Base-by-base conservation (phyloP, 2,797 vertebrate species). In the Epinephelus awoara region DNA sequence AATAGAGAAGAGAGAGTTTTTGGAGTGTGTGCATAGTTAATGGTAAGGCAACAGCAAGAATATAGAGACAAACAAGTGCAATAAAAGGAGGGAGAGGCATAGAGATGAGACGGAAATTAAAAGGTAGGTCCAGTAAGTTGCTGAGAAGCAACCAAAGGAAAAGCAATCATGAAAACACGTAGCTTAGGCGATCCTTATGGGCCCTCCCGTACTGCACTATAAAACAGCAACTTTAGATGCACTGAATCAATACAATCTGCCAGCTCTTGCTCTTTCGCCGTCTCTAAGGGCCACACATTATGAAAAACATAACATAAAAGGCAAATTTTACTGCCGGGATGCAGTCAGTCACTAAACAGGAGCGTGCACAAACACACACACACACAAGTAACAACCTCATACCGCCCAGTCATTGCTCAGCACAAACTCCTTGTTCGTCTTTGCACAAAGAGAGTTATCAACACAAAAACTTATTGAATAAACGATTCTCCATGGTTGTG, bases 221-320 rank as follows among this genome's bases (percentile, higher is more conserved):
- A 87, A 90, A 93, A 90, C 80, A 82, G 72, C 83, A 81, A 84
- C 85, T 92, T 90, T 85, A 88, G 90, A 93, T 87, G 87, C 79
- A 88, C 88, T 86, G 85, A 94, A 95, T 96, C 94, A 93, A 95
- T 95, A 94, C 83, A 80, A 90, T 92, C 85, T 91, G 87, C 77
- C 75, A 87, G 84, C 85, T 92, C 84, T 75, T 88, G 87, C 81
- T 89, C 79, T 68, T 72, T 82, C 59, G 89, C 77, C 75, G 65
- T 91, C 89, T 91, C 90, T 72, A 66, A 80, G 87, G 89, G 86
- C 81, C 70, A 82, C 89, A 87, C 88, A 90, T 93, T 93, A 94
- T 93, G 84, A 92, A 93, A 94, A 91, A 90, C 83, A 92, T 93
- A 88, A 92, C 86, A 93, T 91, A 87, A 92, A 94, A 92, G 78